phyloP scores from a whole-genome alignment of 2,888 invertebrate species.

The Chironomus riparius region DNA sequence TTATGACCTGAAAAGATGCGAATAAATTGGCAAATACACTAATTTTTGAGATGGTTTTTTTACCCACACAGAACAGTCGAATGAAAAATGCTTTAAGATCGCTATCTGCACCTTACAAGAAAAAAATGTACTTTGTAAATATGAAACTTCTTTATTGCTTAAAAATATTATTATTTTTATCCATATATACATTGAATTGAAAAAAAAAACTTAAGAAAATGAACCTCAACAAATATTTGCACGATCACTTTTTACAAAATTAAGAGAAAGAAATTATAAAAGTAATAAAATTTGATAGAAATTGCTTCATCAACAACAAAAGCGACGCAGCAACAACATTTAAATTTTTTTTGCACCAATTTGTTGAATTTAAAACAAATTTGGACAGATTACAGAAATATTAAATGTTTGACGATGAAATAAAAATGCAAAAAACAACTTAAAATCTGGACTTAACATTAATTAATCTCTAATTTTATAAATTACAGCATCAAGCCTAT shows the following conservation, averaged over 20 bases:
- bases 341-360: neutral
- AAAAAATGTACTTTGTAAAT: too few relatives aligned
- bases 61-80: neutral
- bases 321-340: neutral
- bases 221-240: slow-evolving; percentile 7
- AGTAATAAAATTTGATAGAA: neutral
- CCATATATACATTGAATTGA: too few relatives aligned
- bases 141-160: too few relatives aligned
- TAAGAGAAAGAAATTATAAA: neutral
- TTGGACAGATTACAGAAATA: neutral
- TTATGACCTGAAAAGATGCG: too few relatives aligned
- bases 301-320: neutral
- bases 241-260: neutral
- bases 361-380: neutral
- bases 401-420: neutral
- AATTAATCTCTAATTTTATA: neutral
- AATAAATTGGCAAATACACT: neutral
- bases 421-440: neutral
- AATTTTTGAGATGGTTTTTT: neutral
- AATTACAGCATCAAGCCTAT: slow-evolving; percentile 53
- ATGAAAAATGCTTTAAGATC: too few relatives aligned
- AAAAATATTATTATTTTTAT: too few relatives aligned
- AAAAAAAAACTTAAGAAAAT: neutral
- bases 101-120: neutral
- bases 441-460: neutral